Percentiles rank a stretch among this genome's conserved stretches.
These are phyloP conservation scores for Luehdorfia chinensis DNA, from an alignment of 1,140 invertebrate genomes.

Conservation along the genomic window DNA sequence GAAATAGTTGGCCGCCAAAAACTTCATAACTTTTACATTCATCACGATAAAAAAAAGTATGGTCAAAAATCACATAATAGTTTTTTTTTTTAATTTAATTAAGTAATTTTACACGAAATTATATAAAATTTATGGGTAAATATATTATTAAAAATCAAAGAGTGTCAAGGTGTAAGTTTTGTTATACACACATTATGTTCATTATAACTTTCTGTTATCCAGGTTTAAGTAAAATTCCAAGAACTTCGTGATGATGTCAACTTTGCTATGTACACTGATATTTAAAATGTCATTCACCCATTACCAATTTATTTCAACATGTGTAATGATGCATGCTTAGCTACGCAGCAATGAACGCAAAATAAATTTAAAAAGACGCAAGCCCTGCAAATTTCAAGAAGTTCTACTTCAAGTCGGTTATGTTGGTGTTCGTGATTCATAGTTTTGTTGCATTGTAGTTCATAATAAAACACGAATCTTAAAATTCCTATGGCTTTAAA, in stretches of 20 bases:
- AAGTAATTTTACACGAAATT: too few relatives aligned
- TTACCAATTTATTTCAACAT: slow-evolving; percentile 24
- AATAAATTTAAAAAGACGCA: slow-evolving; percentile 5
- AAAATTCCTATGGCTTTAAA: slow-evolving; percentile 1
- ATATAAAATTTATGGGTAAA: too few relatives aligned
- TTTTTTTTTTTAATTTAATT: too few relatives aligned
- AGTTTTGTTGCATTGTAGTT: slow-evolving; percentile 38
- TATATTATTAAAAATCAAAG: too few relatives aligned
- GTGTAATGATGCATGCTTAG: slow-evolving; percentile 10
- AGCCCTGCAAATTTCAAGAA: not conserved
- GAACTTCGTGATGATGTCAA: slow-evolving; percentile 38
- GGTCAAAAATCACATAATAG: too few relatives aligned
- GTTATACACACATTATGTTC: not conserved
- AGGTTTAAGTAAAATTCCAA: slow-evolving; percentile 26
- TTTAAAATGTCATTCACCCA: slow-evolving; percentile 24
- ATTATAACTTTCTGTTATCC: slow-evolving; percentile 5
- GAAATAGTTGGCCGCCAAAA: too few relatives aligned
- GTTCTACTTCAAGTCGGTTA: slow-evolving; percentile 12
- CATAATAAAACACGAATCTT: slow-evolving; percentile 17
- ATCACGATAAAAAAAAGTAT: too few relatives aligned
- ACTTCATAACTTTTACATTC: too few relatives aligned
- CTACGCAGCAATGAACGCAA: slow-evolving; percentile 26
- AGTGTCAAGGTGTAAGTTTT: too few relatives aligned
- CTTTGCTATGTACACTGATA: slow-evolving; percentile 19
- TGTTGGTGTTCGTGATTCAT: slow-evolving; percentile 25